A percentile compares a stretch with the other conserved stretches of the same genome.
Evolutionary conservation across 2,888 invertebrate genomes (phyloP).

Genomic region (Mythimna loreyi): DNA sequence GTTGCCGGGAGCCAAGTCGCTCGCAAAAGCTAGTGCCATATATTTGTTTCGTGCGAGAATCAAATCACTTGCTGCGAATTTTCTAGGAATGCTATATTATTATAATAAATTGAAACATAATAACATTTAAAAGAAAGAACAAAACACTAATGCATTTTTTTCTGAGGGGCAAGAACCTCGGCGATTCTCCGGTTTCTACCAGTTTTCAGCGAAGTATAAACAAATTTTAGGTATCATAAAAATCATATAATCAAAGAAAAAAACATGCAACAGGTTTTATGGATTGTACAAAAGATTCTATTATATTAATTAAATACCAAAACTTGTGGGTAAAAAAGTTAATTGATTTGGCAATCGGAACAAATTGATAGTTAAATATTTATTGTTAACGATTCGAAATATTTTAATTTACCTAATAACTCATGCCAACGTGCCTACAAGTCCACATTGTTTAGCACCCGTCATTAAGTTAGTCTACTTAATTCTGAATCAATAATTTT

Average conservation of each 20-base stretch:
- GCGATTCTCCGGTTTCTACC: background rate
- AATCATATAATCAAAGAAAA: background rate
- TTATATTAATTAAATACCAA: background rate
- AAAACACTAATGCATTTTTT: background rate
- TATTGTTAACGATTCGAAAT: background rate
- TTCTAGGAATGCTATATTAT: background rate
- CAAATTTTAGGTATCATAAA: conserved; percentile 1
- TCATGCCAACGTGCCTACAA: background rate
- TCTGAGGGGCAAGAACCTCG: background rate
- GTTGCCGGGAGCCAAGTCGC: too few species aligned
- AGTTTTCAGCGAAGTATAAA: background rate
- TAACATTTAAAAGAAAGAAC: background rate
- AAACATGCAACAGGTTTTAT: background rate
- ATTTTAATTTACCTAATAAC: background rate
- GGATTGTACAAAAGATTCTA: background rate
- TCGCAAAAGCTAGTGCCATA: too few species aligned
- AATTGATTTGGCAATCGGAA: background rate
- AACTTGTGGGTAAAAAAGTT: background rate
- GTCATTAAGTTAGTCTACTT: background rate
- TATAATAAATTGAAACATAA: background rate
- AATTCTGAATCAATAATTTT: background rate
- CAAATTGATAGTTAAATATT: conserved; percentile 4
- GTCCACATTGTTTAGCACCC: background rate
- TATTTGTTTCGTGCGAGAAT: too few species aligned
- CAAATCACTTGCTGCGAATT: too few species aligned